phyloP scores from a whole-genome alignment of 2,113 vertebrate genomes.

The Hiodon alosoides region DNA sequence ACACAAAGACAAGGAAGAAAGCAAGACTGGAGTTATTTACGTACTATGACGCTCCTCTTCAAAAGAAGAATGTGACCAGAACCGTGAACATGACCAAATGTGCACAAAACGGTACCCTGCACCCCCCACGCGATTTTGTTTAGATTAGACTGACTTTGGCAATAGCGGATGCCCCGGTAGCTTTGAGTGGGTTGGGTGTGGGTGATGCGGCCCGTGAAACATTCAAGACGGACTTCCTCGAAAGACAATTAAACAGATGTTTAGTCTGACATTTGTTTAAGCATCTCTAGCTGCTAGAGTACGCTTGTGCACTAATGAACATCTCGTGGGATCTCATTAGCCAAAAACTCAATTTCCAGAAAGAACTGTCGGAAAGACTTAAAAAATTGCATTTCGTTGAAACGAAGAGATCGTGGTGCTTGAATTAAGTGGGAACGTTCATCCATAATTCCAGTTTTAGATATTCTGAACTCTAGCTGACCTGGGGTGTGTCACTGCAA shows the following conservation, averaged over 20 bases:
- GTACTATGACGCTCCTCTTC: background rate
- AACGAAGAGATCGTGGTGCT: background rate
- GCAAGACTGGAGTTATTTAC: background rate
- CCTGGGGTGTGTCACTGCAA: background rate
- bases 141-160: background rate
- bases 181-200: too few species aligned
- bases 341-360: conserved; percentile 14
- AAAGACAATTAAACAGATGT: background rate
- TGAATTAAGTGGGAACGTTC: background rate
- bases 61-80: background rate
- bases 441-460: background rate
- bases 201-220: background rate
- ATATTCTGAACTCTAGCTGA: background rate
- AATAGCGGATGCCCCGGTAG: background rate
- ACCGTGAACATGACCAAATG: too few species aligned
- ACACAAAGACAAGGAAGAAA: conserved; percentile 25
- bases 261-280: background rate
- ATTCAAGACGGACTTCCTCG: background rate
- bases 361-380: background rate
- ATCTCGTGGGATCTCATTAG: conserved; percentile 49
- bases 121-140: too few species aligned
- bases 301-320: background rate
- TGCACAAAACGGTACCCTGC: too few species aligned
- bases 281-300: background rate
- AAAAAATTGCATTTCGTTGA: background rate